Conservation (phyloP, 37 sponge, comb jelly and placozoan species). For the Ianthella basta region DNA sequence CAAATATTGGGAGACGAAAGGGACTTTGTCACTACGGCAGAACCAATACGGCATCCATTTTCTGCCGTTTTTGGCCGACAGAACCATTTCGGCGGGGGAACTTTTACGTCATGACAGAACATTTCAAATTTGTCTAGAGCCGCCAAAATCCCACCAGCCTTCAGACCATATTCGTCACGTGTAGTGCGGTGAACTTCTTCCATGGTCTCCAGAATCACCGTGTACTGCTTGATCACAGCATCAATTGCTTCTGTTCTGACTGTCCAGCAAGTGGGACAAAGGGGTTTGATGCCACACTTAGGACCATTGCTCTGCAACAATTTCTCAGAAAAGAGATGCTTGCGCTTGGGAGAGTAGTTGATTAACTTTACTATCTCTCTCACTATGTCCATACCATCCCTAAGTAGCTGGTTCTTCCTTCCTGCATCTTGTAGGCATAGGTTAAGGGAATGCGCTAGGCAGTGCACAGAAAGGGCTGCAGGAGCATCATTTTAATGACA, state of each 20-base stretch:
- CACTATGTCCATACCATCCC: slow-evolving; percentile 56
- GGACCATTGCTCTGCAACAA: slow-evolving; percentile 32
- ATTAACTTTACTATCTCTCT: slow-evolving; percentile 58
- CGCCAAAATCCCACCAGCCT: slow-evolving; percentile 55
- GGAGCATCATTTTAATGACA: slow-evolving; percentile 45
- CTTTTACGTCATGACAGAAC: too few relatives aligned
- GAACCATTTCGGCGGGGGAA: too few relatives aligned
- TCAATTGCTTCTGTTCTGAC: slow-evolving; percentile 63
- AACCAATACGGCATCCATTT: too few relatives aligned
- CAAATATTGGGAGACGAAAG: too few relatives aligned
- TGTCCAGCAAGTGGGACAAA: slow-evolving; percentile 72
- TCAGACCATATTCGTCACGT: slow-evolving; percentile 70
- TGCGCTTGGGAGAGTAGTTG: slow-evolving; percentile 58
- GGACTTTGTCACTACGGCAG: too few relatives aligned
- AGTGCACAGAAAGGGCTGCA: slow-evolving; percentile 70
- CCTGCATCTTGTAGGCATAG: slow-evolving; percentile 67
- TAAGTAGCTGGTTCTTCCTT: slow-evolving; percentile 26
- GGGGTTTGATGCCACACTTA: slow-evolving; percentile 36
- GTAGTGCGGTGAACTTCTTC: slow-evolving; percentile 39
- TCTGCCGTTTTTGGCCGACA: too few relatives aligned
- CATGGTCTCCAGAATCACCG: slow-evolving; percentile 46
- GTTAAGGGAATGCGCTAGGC: slow-evolving; percentile 64
- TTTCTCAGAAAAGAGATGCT: slow-evolving; percentile 40
- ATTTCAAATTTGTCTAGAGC: slow-evolving; percentile 57
- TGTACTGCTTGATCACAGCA: too few relatives aligned